These are phyloP conservation scores for Apis cerana DNA, from an alignment of 1,140 invertebrate genomes.

Conservation along the genomic window DNA sequence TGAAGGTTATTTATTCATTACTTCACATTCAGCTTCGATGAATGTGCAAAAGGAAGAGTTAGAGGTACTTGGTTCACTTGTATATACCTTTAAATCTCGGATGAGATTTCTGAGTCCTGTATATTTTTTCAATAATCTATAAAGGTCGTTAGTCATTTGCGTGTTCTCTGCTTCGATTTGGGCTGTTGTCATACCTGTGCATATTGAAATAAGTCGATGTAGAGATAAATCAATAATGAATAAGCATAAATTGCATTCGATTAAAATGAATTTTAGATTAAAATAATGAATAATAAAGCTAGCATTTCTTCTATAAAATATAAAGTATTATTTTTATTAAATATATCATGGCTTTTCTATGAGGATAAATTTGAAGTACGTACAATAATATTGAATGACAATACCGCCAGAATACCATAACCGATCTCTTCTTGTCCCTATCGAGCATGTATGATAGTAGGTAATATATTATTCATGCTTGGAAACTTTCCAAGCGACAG, in stretches of 20 bases:
- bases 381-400: conserved; percentile 7
- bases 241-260: background rate
- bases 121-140: conserved; percentile 95
- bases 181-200: conserved; percentile 94
- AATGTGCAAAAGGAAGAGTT: background rate
- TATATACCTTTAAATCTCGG: conserved; percentile 89
- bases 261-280: background rate
- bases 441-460: conserved; percentile 32
- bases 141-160: conserved; percentile 96
- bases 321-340: no score
- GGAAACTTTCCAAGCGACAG: conserved; percentile 52
- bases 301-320: no score
- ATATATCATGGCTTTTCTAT: no score
- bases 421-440: conserved; percentile 9
- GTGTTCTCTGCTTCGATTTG: conserved; percentile 96
- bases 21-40: background rate
- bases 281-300: no score
- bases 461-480: conserved; percentile 53
- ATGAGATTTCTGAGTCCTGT: conserved; percentile 93
- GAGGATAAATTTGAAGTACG: background rate
- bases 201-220: conserved; percentile 20
- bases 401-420: background rate
- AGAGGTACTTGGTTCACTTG: background rate
- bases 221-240: conserved; percentile 30
- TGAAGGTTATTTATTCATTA: background rate